Evolutionary conservation across 1,140 invertebrate species (phyloP), one percentile per base, ranked within the genome.

Genomic region (Drosophila tristis): DNA sequence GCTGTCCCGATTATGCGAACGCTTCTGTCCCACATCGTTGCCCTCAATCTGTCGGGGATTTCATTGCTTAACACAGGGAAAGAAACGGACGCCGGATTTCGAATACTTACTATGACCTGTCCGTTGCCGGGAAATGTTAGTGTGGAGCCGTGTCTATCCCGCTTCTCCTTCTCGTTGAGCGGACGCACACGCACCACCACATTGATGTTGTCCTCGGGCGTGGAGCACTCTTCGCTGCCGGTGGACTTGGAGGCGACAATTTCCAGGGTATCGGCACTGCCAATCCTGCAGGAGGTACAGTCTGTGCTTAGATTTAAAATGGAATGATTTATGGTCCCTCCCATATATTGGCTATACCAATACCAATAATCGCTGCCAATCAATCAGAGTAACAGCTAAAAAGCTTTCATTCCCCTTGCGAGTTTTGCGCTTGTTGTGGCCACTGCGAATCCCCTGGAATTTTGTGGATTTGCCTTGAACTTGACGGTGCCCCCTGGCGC

Each of bases 101-200:
- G 11, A 5, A 13, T n/a, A 93, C 94, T 94, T 90, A 96, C 94
- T 74, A 95, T 92, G 75, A 96, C 94, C 93, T 96, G 96, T 2
- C 96, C 96, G 80, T 95, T 95, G 39, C 96, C 96, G 2, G 96
- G 96, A 92, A 96, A 96, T 84, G 96, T 94, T 11, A 96, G 90
- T 25, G 95, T 94, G 26, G 93, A 91, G 9, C 93, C 93, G 73
- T 96, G 95, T 2, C 94, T 93, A 11, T 91, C 79, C 67, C 94
- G 93, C n/a, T 93, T 93, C 91, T 97, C 96, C 74, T 94, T 95
- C 0, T 93, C 93, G 84, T 94, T 96, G 4, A 96, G 80, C 2
- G 96, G 96, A 49, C 96, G 93, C 9, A 96, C 95, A 84, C 96
- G 94, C 49, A 97, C 95, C 23, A 96, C 95, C 13, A 97, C 96